These are phyloP conservation scores for Mormoops blainvillei DNA, from an alignment of 2,113 vertebrate genomes.

Conservation along the genomic window DNA sequence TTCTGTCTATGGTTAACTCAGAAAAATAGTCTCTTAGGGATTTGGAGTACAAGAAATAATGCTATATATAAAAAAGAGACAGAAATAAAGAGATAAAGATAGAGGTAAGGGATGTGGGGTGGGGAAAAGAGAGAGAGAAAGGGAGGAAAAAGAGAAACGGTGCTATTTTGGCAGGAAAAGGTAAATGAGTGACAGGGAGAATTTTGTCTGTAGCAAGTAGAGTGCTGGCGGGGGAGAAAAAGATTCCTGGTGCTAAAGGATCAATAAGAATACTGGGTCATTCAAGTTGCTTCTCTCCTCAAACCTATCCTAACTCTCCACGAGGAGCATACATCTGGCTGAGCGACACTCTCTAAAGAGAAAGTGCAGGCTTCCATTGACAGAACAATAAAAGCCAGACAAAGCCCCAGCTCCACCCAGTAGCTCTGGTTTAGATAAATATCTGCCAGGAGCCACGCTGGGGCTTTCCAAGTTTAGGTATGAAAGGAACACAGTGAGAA, in stretches of 20 bases:
- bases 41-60: background rate
- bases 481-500: background rate
- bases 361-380: background rate
- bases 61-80: background rate
- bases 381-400: background rate
- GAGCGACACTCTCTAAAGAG: background rate
- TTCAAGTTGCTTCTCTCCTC: background rate
- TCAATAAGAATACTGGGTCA: background rate
- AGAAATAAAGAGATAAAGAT: background rate
- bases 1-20: background rate
- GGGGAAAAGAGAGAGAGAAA: background rate
- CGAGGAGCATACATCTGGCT: background rate
- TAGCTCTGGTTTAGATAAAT: background rate
- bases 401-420: background rate
- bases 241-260: background rate
- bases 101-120: background rate
- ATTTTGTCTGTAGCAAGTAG: background rate
- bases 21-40: background rate
- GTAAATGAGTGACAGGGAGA: background rate
- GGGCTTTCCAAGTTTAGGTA: background rate
- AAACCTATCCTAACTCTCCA: background rate
- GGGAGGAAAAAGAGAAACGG: background rate
- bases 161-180: background rate
- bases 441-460: background rate
- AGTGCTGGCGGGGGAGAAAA: background rate